Conservation (phyloP, 2,113 vertebrate species). For the Thalassarche chlororhynchos region DNA sequence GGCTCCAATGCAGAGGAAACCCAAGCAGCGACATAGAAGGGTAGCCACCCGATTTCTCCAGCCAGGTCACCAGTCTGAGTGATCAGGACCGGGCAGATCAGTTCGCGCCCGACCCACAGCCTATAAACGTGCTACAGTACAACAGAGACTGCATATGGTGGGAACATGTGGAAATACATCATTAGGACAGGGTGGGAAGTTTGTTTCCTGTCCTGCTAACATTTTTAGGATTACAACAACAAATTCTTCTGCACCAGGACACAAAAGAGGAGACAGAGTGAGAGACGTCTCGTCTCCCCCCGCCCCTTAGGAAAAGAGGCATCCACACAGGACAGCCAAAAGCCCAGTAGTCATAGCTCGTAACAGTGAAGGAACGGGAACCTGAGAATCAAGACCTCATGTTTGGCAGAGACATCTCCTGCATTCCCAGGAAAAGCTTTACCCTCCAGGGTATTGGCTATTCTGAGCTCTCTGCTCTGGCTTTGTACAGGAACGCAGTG, state of each 20-base stretch:
- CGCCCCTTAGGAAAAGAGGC: not conserved
- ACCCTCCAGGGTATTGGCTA: conserved; percentile 4
- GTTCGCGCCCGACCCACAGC: not conserved
- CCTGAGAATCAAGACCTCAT: conserved; percentile 63
- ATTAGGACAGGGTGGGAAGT: not conserved
- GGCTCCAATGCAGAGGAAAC: not conserved
- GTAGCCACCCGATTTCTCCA: not conserved
- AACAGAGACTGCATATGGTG: not conserved
- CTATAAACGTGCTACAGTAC: not conserved
- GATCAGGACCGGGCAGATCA: not conserved
- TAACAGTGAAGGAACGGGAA: conserved; percentile 27
- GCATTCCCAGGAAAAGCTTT: conserved; percentile 57
- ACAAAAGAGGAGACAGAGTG: not conserved
- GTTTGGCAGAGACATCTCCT: conserved; percentile 41
- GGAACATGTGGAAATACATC: not conserved
- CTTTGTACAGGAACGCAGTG: not conserved
- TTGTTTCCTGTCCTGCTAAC: not conserved
- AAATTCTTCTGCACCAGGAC: not conserved
- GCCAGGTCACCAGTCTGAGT: not conserved
- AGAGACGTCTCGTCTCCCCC: not conserved
- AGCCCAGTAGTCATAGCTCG: conserved; percentile 35
- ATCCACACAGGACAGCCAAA: conserved; percentile 6
- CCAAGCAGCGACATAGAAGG: not conserved
- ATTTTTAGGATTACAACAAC: not conserved
- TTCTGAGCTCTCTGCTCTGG: conserved; percentile 28